Evolutionary conservation across 2,113 vertebrate species (phyloP).

Genomic region (Neotragus moschatus): DNA sequence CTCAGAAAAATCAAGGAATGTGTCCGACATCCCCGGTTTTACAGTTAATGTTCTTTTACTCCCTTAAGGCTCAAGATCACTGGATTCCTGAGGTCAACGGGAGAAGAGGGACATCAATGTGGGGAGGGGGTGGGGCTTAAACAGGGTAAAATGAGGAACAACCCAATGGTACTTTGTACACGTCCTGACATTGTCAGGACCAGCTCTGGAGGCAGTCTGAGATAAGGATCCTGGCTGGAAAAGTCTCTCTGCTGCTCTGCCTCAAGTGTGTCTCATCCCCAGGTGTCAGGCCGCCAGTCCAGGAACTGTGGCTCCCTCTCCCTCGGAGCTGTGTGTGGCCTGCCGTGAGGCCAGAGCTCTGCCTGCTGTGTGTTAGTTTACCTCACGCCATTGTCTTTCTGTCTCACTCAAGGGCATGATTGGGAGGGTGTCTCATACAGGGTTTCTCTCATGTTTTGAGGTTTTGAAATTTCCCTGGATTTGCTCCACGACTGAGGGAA

Average conservation of each 20-base stretch:
- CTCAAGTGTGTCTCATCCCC: background rate
- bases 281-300: background rate
- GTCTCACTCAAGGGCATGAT: background rate
- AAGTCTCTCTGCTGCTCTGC: background rate
- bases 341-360: background rate
- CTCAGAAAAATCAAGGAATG: background rate
- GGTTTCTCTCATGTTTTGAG: background rate
- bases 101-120: background rate
- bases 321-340: background rate
- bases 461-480: background rate
- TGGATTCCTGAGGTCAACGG: background rate
- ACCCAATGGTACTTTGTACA: background rate
- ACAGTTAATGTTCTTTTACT: background rate
- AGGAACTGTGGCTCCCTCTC: accelerated
- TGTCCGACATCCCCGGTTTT: background rate
- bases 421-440: background rate
- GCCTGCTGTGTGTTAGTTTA: background rate
- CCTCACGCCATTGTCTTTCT: background rate
- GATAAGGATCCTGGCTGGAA: background rate
- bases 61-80: background rate
- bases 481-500: background rate
- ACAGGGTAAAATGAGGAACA: background rate
- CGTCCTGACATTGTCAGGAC: background rate
- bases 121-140: background rate
- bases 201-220: background rate